Conservation (phyloP, 92 coral and sea anemone genomes). For the Zoanthus gigantus region DNA sequence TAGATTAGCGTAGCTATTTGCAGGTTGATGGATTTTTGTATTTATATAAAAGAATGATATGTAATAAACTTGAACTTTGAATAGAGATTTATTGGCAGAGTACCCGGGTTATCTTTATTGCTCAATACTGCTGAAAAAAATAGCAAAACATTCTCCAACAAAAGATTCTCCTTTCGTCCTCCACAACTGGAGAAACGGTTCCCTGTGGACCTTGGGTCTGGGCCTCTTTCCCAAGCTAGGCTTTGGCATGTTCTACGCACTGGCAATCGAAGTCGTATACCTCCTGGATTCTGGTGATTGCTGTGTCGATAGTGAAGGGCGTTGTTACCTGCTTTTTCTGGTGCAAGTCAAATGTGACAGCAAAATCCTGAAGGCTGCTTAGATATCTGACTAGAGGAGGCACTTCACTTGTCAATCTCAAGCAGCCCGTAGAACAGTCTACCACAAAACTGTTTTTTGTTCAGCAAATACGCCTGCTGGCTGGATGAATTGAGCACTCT, state of each 20-base stretch:
- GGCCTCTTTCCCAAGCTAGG: slow-evolving; percentile 53
- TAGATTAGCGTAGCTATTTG: too few relatives aligned
- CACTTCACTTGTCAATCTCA: too few relatives aligned
- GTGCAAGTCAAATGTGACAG: too few relatives aligned
- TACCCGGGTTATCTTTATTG: slow-evolving; percentile 36
- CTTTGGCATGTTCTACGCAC: slow-evolving; percentile 33
- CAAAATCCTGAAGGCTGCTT: too few relatives aligned
- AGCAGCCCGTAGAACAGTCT: slow-evolving; percentile 30
- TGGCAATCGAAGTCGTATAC: too few relatives aligned
- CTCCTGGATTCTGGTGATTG: too few relatives aligned
- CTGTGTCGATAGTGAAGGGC: too few relatives aligned
- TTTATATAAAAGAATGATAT: too few relatives aligned
- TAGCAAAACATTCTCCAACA: background rate
- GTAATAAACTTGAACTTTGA: too few relatives aligned
- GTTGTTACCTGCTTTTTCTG: too few relatives aligned
- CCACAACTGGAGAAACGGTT: slow-evolving; percentile 43
- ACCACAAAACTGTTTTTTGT: slow-evolving; percentile 41
- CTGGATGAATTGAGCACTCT: slow-evolving; percentile 43
- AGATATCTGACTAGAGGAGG: too few relatives aligned
- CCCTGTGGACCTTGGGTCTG: slow-evolving; percentile 53
- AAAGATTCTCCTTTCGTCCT: background rate
- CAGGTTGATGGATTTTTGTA: too few relatives aligned
- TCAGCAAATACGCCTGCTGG: slow-evolving; percentile 40
- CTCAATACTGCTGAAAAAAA: slow-evolving; percentile 31
- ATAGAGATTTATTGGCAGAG: slow-evolving; percentile 52